Evolutionary conservation across 2,888 invertebrate species (phyloP), one percentile per base, ranked within the genome.

Genomic region (Heterodera filipjevi): DNA sequence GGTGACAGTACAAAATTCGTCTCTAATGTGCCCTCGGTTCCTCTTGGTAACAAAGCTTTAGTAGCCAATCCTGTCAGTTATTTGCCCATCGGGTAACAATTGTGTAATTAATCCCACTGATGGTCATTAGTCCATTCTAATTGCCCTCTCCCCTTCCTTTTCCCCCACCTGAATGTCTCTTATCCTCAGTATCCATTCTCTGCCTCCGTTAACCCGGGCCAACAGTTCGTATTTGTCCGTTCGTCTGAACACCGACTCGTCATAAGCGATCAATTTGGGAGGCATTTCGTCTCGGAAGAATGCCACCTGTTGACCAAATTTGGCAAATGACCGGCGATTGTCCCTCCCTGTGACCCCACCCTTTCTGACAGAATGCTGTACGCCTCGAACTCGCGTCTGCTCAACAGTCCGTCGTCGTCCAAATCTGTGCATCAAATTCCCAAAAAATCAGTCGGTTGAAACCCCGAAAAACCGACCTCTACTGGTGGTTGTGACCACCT

Each of bases 141-240:
- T 39, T 39, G 10, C 39, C 39, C 39, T 39, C 49, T 14, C 49
- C 16, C 49, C 3, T 49, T 49, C 3, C 8, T 49, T 19, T 8
- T 49, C 8, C 1, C 8, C 87, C 0, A 87, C 87, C 87, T 94
- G 93, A 82, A 95, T 95, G 86, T 93, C 93, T 88, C 93, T 93
- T 89, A 96, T 94, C 90, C 94, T 94, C 82, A 96, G 92, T 91
- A 94, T 94, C 95, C 95, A 95, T 87, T 94, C 93, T 64, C 33
- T 33, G 88, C 95, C 95, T 89, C 93, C 93, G 90, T 94, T 95
- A 49, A 82, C 79, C 1, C 84, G 77, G n/a, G 85, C 81, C 77
- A 81, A 82, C 79, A 88, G 76, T 79, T 89, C 87, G 82, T 88
- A 88, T 80, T 88, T 88, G 78, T 88, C 86, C 30, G 84, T 79